Conservation (phyloP, 1,140 invertebrate species). For the Sycobia sp. region DNA sequence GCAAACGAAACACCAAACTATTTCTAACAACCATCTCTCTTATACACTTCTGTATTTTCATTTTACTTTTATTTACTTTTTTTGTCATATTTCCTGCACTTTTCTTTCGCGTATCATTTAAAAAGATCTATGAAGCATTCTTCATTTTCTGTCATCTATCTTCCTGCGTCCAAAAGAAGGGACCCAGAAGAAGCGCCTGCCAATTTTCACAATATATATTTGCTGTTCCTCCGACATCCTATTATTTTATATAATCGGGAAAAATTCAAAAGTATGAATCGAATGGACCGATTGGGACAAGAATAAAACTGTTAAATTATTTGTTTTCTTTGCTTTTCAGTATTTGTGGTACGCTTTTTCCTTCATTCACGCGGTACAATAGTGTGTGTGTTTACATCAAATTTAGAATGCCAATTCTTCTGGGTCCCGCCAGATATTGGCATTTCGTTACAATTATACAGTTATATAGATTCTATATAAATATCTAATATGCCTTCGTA, state of each 20-base stretch:
- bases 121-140: conserved; percentile 29
- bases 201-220: conserved; percentile 4
- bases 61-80: conserved; percentile 30
- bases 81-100: conserved; percentile 29
- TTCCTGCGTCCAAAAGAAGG: conserved; percentile 42
- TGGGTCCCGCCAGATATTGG: conserved; percentile 57
- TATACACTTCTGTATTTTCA: conserved; percentile 43
- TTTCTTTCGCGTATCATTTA: conserved; percentile 33
- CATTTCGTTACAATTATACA: conserved; percentile 58
- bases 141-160: conserved; percentile 34
- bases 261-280: conserved; percentile 11
- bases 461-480: conserved; percentile 43
- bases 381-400: conserved; percentile 17
- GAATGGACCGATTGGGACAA: conserved; percentile 10
- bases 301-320: conserved; percentile 21
- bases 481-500: conserved; percentile 62
- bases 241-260: conserved; percentile 3
- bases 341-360: conserved; percentile 7
- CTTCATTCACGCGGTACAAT: conserved; percentile 17
- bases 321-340: conserved; percentile 18
- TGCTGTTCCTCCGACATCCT: not conserved
- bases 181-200: conserved; percentile 46
- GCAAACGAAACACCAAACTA: conserved; percentile 60
- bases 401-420: conserved; percentile 37
- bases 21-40: conserved; percentile 53